These are phyloP conservation scores for Spinibarbus caldwelli DNA, from an alignment of 2,797 vertebrate species.

Conservation along the genomic window DNA sequence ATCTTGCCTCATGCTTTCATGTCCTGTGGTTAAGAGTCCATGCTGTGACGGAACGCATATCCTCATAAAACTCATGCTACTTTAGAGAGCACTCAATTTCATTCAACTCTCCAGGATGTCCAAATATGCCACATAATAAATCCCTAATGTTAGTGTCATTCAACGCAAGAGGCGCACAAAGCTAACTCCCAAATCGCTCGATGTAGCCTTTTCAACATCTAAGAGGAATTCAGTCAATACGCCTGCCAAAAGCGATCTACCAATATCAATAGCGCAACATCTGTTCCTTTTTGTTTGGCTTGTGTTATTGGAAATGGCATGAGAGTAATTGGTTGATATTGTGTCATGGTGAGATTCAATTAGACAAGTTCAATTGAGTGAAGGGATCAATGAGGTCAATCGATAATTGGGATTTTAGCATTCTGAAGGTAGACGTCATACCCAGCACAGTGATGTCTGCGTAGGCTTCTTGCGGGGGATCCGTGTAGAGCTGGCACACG, in stretches of 20 bases:
- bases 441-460: constrained; percentile 86
- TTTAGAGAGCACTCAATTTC: constrained; percentile 35
- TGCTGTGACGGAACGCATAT: constrained; percentile 48
- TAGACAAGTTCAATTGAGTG: constrained; percentile 59
- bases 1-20: constrained; percentile 22
- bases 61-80: constrained; percentile 44
- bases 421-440: constrained; percentile 63
- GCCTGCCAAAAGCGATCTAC: constrained; percentile 50
- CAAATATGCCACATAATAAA: constrained; percentile 49
- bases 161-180: constrained; percentile 35
- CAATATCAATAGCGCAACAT: constrained; percentile 60
- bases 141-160: constrained; percentile 41
- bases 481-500: constrained; percentile 89
- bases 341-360: constrained; percentile 61
- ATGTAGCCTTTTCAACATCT: constrained; percentile 52
- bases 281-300: constrained; percentile 58
- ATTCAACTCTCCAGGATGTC: constrained; percentile 51
- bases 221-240: constrained; percentile 53
- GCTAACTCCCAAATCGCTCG: constrained; percentile 36
- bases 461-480: constrained; percentile 87
- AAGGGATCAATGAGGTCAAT: constrained; percentile 59
- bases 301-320: constrained; percentile 52
- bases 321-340: constrained; percentile 60
- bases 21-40: constrained; percentile 38
- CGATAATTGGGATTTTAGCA: constrained; percentile 57